Evolutionary conservation across 2,888 invertebrate species (phyloP), one percentile per base, ranked within the genome.

Genomic region (Nesidiocoris tenuis): DNA sequence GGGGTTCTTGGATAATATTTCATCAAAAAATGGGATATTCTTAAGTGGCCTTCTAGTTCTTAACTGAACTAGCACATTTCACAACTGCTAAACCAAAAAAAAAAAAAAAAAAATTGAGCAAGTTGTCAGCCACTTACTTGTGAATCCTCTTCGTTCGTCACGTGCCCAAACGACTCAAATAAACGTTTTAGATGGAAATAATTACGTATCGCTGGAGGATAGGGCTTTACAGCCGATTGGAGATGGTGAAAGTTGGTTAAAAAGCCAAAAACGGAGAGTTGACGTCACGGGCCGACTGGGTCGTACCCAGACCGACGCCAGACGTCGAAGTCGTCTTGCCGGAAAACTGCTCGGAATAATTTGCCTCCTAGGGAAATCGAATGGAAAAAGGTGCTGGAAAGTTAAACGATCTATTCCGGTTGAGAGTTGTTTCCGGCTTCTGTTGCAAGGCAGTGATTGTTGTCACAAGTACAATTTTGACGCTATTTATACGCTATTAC

Each of bases 151-250:
- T 70, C 23, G 21, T 57, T 70, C 59, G 7, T 70, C n/a, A n/a
- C n/a, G n/a, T n/a, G n/a, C n/a, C n/a, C 55, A 67, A 70, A 70
- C 70, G 70, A 24, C 61, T 70, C 70, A 59, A 59, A 59, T 70
- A 70, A 70, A 70, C 70, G 70, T 56, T 70, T 70, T 70, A 70
- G 70, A 70, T 70, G 70, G 70, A 70, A 70, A 70, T 70, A 70
- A 70, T 70, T 70, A 70, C 59, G 57, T 23, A 7, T 57, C 12
- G 39, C 12, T 39, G 39, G 5, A 12, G 39, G 39, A 39, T 24
- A 21, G 67, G 25, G 61, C 25, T 70, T 70, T 61, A 70, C 61
- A 61, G 5, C 17, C 57, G 70, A 70, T 70, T 70, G 70, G 24
- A 22, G 61, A 25, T 59, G 23, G 70, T 59, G 70, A 70, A 70